These are phyloP conservation scores for Patella ulyssiponensis DNA, from an alignment of 2,888 invertebrate genomes.

Conservation along the genomic window DNA sequence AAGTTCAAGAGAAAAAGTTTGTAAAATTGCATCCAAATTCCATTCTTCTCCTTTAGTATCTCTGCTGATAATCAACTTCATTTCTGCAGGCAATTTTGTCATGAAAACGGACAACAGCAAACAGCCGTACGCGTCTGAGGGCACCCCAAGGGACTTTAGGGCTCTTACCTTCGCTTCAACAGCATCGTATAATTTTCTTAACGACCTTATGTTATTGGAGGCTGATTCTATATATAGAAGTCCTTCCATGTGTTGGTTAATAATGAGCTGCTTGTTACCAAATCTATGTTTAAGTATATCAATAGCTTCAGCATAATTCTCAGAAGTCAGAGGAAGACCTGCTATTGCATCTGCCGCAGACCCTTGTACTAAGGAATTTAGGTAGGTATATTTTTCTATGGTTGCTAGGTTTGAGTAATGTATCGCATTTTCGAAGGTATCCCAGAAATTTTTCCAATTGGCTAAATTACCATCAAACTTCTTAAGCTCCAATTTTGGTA, in stretches of 20 bases:
- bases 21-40: background rate
- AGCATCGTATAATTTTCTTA: background rate
- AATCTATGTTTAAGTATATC: background rate
- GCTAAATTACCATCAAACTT: too few species aligned
- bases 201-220: background rate
- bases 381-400: background rate
- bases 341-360: constrained; percentile 4
- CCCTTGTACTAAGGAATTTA: background rate
- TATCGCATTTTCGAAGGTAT: too few species aligned
- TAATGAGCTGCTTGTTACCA: background rate
- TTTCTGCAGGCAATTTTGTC: constrained; percentile 1
- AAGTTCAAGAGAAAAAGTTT: background rate
- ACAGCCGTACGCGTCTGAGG: background rate
- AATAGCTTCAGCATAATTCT: background rate
- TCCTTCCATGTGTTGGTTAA: background rate
- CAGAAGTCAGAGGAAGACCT: background rate
- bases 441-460: too few species aligned
- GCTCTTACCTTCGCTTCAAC: background rate
- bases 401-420: too few species aligned
- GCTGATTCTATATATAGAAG: background rate
- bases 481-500: too few species aligned
- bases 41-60: background rate
- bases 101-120: background rate
- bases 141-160: background rate
- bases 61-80: background rate